Base-by-base conservation (phyloP, 1,140 invertebrate species). In the Alviniconcha marisindica region DNA sequence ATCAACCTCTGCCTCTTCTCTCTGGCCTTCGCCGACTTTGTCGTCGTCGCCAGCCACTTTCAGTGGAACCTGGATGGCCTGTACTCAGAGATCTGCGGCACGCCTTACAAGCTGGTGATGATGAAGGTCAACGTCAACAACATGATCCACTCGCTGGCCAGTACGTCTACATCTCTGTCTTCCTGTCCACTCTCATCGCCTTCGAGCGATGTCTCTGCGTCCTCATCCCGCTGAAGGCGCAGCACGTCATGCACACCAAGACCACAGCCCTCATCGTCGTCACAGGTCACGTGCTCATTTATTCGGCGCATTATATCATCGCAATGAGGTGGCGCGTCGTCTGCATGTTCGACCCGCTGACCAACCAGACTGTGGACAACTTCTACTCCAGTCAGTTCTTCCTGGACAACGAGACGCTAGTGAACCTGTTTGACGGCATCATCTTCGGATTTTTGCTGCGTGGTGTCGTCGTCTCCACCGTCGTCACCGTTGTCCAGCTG, bases 171-270 rank as follows among this genome's bases (percentile, higher is more conserved):
- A 77, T 82, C n/a, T 63, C 80, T n/a, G 74, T 54, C 31, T 66
- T 79, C 42, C 40, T 84, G 56, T 81, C 80, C 4, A 54, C 63
- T 18, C 66, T 84, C 60, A 84, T 84, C 40, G 79, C 83, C 2
- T 54, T 77, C 38, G 78, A 81, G 79, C 74, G 79, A n/a, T 79
- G 69, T 42, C 69, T 84, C 15, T 84, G 83, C 36, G 66, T 84
- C 40, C 77, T 54, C 33, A 28, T 48, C n/a, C 78, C 80, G 5
- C 42, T 81, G 0, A 76, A 77, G 15, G 63, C 60, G 0, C 79
- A 77, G n/a, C 15, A 4, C 18, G 66, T 81, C 24, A 48, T 81
- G 12, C 73, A 36, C 7, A 79, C 54, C 21, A 66, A 42, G 28
- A 77, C 78, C 36, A 66, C 60, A 2, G 36, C 60, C n/a, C 56